phyloP scores from a whole-genome alignment of 2,888 invertebrate species.

The Girardia tigrina region DNA sequence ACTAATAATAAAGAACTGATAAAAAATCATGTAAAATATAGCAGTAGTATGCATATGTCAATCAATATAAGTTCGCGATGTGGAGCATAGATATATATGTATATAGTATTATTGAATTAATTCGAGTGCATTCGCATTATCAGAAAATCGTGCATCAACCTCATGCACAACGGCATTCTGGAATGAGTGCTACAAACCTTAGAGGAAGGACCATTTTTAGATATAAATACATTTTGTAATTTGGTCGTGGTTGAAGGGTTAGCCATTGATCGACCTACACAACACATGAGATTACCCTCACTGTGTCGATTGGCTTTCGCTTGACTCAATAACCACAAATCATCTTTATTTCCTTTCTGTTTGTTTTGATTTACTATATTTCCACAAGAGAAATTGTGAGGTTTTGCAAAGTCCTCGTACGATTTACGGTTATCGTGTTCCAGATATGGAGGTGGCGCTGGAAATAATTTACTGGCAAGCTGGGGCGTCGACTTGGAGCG shows the following conservation, averaged over 20 bases:
- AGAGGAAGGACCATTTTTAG: not conserved
- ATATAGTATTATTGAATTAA: not conserved
- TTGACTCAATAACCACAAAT: not conserved
- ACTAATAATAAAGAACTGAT: not conserved
- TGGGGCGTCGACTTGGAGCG: not conserved
- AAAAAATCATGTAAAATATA: no score
- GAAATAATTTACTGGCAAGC: constrained; percentile 5
- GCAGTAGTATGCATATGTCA: no score
- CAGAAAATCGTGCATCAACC: not conserved
- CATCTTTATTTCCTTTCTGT: not conserved
- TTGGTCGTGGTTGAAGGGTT: not conserved
- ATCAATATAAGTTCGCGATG: no score
- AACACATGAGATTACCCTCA: constrained; percentile 19
- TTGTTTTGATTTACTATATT: not conserved
- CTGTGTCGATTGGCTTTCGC: not conserved
- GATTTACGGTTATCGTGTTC: not conserved
- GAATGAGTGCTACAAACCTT: not conserved
- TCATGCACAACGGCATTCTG: not conserved
- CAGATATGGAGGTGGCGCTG: not conserved
- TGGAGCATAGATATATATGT: no score
- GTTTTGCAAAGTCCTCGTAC: not conserved
- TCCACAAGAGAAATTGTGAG: not conserved
- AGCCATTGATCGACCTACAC: not conserved
- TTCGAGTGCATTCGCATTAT: not conserved
- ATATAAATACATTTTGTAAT: not conserved